Conservation (phyloP, 1,140 invertebrate species). For the Halesus radiatus region DNA sequence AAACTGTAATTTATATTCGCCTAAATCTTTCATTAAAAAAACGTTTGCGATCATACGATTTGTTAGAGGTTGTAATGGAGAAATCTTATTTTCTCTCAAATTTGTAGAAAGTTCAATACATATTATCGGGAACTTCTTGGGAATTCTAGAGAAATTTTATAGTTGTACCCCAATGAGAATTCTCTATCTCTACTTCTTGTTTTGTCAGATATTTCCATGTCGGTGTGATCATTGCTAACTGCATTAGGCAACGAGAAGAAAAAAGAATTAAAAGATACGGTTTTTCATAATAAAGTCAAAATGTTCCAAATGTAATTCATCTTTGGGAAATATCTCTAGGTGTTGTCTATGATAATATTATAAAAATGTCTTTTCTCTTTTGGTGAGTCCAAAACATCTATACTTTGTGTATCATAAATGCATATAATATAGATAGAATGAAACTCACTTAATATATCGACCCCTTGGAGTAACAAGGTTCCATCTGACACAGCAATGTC, state of each 20-base stretch:
- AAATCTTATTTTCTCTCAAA: too few relatives aligned
- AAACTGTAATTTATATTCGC: slow-evolving; percentile 8
- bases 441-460: slow-evolving; percentile 37
- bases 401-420: slow-evolving; percentile 53
- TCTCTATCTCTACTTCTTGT: too few relatives aligned
- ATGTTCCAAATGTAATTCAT: slow-evolving; percentile 43
- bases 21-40: too few relatives aligned
- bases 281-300: slow-evolving; percentile 38
- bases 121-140: too few relatives aligned
- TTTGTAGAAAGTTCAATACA: too few relatives aligned
- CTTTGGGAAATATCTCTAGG: slow-evolving; percentile 55
- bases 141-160: too few relatives aligned
- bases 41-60: too few relatives aligned
- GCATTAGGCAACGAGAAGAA: not conserved
- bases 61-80: too few relatives aligned
- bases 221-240: not conserved
- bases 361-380: slow-evolving; percentile 51
- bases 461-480: too few relatives aligned
- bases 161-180: too few relatives aligned
- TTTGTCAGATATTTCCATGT: too few relatives aligned
- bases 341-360: slow-evolving; percentile 53
- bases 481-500: too few relatives aligned
- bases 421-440: slow-evolving; percentile 45
- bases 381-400: slow-evolving; percentile 52
- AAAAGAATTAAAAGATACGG: slow-evolving; percentile 26